A percentile compares a stretch with the other conserved stretches of the same genome.
Evolutionary conservation across 2,888 invertebrate genomes (phyloP).

Genomic region (Drosophila mimica): DNA sequence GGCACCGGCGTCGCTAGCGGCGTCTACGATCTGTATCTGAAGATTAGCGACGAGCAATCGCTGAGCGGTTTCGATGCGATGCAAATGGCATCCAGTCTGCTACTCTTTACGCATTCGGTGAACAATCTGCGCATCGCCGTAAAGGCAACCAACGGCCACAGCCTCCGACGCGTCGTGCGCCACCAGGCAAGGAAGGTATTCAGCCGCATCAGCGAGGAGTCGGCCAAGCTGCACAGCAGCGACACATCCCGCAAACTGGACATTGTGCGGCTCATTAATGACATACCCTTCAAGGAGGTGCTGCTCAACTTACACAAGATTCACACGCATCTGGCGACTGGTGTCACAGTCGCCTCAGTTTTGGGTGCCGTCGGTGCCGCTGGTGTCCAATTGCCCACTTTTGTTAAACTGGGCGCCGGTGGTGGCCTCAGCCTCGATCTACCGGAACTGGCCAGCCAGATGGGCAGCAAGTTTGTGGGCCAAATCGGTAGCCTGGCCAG

Average conservation of each 20-base stretch:
- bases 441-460: conserved; percentile 33
- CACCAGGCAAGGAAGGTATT: conserved; percentile 63
- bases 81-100: conserved; percentile 75
- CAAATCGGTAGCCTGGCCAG: conserved; percentile 67
- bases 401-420: conserved; percentile 18
- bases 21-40: conserved; percentile 72
- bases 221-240: conserved; percentile 45
- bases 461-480: conserved; percentile 71
- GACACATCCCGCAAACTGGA: conserved; percentile 52
- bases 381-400: conserved; percentile 43
- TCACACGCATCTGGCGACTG: conserved; percentile 47
- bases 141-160: conserved; percentile 59
- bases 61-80: conserved; percentile 62
- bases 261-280: conserved; percentile 79
- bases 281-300: conserved; percentile 77
- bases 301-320: conserved; percentile 43
- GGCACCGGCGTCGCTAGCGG: conserved; percentile 74
- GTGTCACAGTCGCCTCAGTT: conserved; percentile 19
- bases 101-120: conserved; percentile 79
- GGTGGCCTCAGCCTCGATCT: conserved; percentile 39
- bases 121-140: conserved; percentile 78
- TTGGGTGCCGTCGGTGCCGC: conserved; percentile 31
- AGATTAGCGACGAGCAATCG: conserved; percentile 67
- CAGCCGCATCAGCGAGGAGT: conserved; percentile 49
- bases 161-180: conserved; percentile 64